Evolutionary conservation across 2,797 vertebrate species (phyloP), one percentile per base, ranked within the genome.

Genomic region (Staurois parvus): DNA sequence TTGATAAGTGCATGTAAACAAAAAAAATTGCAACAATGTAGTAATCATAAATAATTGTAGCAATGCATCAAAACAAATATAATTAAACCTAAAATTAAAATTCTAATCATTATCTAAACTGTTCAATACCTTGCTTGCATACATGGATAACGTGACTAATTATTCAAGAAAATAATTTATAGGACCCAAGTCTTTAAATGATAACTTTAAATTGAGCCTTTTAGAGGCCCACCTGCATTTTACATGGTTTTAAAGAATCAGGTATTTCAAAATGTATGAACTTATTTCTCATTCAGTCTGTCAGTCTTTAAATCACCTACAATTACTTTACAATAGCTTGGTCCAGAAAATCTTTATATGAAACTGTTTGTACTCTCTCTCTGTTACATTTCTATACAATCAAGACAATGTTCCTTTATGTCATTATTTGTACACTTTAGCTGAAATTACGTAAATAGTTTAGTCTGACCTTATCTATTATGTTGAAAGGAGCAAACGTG

Each of bases 321-420:
- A 81, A 81, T 81, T 52, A 59, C 32, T 72, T 62, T 24, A 81
- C 79, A 81, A 81, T 73, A 81, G 72, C 72, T 67, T 40, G 67
- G 59, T 52, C 81, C 72, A 83, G 81, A 17, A 45, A 75, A 26
- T 37, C 59, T 26, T 83, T 83, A 68, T 19, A 66, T 45, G 30
- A 73, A 66, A 26, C 34, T 73, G 70, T 82, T 74, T 74, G 64
- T 32, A 68, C 30, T 67, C 64, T 11, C 26, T 52, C 24, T 45
- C 11, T 76, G 42, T 62, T 81, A 72, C 32, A 72, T 74, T 66
- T 19, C 48, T 82, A 24, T 34, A 56, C 24, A 81, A 34, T 74
- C 72, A 67, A 32, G 72, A 34, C 68, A 81, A 72, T 34, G 30
- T 42, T 8, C 21, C 21, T 30, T 37, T 83, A 42, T 80, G 37